Conservation (phyloP, 1,140 invertebrate genomes). For the Drosophila punjabiensis region DNA sequence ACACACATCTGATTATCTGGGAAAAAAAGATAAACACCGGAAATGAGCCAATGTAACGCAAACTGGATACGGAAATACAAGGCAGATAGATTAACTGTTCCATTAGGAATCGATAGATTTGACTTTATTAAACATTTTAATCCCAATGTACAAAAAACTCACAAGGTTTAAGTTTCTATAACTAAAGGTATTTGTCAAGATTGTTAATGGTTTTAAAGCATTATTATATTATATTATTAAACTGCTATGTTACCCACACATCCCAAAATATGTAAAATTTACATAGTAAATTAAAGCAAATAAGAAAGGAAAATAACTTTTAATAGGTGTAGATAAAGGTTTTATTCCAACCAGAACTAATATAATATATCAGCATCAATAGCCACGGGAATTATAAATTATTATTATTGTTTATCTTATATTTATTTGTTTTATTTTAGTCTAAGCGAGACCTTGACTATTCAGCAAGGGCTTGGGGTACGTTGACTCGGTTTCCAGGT, state of each 20-base stretch:
- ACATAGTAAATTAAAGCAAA: background rate
- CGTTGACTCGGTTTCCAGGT: background rate
- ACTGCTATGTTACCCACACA: no score
- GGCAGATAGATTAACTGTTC: background rate
- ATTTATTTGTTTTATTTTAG: background rate
- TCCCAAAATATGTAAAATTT: background rate
- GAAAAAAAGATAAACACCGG: slow-evolving; percentile 42
- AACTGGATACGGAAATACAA: slow-evolving; percentile 25
- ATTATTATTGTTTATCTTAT: background rate
- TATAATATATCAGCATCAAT: background rate
- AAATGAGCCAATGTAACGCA: slow-evolving; percentile 56
- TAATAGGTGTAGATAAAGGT: background rate
- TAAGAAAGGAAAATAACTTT: background rate
- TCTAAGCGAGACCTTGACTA: background rate
- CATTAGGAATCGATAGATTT: background rate
- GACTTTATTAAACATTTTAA: no score
- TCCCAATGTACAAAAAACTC: no score
- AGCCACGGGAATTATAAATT: background rate
- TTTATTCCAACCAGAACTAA: no score
- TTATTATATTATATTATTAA: no score
- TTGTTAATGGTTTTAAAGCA: background rate
- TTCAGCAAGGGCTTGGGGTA: background rate
- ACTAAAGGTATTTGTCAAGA: background rate
- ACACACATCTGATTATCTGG: slow-evolving; percentile 49
- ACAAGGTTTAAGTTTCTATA: background rate